A percentile compares a stretch with the other conserved stretches of the same genome.
Evolutionary conservation across 2,888 invertebrate species (phyloP).

Genomic region (Conistra vaccinii): DNA sequence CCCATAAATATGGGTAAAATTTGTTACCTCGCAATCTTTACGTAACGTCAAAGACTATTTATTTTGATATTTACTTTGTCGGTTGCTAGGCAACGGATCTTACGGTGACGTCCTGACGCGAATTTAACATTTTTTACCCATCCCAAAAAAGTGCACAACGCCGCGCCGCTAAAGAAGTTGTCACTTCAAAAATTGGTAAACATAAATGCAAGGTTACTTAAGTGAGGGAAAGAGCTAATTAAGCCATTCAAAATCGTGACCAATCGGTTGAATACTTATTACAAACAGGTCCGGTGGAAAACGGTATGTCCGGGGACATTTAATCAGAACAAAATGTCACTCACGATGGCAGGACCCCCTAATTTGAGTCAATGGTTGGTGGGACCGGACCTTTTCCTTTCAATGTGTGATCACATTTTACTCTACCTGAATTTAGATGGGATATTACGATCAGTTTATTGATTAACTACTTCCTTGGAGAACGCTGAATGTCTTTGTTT

Average conservation of each 20-base stretch:
- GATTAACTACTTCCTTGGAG: constrained; percentile 5
- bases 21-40: too few relatives aligned
- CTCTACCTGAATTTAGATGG: constrained; percentile 14
- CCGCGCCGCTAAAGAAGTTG: too few relatives aligned
- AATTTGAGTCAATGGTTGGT: constrained; percentile 49
- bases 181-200: neutral
- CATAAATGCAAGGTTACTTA: neutral
- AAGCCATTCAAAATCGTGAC: neutral
- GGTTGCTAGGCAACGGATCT: too few relatives aligned
- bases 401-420: constrained; percentile 9
- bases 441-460: constrained; percentile 9
- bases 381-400: constrained; percentile 25
- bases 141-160: too few relatives aligned
- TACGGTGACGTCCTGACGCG: too few relatives aligned
- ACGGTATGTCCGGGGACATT: constrained; percentile 18
- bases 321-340: constrained; percentile 60
- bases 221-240: neutral
- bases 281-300: constrained; percentile 24
- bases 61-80: too few relatives aligned
- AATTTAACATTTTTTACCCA: too few relatives aligned
- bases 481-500: constrained; percentile 1
- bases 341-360: constrained; percentile 39
- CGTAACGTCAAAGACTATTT: too few relatives aligned
- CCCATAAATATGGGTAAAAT: too few relatives aligned
- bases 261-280: constrained; percentile 24